A percentile compares a stretch with the other conserved stretches of the same genome.
phyloP scores from a whole-genome alignment of 2,797 vertebrate genomes.

The Chelmon rostratus region DNA sequence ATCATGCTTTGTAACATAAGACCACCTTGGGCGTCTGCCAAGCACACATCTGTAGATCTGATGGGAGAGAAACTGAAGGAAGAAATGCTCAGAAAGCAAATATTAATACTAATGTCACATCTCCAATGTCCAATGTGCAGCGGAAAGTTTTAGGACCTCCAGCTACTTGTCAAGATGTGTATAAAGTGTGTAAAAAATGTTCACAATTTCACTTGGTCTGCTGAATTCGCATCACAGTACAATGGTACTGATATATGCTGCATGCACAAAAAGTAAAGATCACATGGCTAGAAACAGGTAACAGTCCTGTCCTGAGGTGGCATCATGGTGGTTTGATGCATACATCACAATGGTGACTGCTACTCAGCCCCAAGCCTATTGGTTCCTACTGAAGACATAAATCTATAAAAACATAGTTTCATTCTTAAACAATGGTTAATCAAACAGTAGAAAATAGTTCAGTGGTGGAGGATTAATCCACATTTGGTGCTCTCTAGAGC shows the following conservation, averaged over 20 bases:
- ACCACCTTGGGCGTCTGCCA: not conserved
- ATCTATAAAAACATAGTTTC: not conserved
- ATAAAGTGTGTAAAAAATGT: not conserved
- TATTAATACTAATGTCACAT: not conserved
- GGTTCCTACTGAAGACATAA: too few species aligned
- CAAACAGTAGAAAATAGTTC: too few species aligned
- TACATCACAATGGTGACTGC: not conserved
- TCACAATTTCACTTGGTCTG: not conserved
- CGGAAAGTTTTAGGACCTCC: not conserved
- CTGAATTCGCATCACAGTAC: not conserved
- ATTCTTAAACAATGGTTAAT: too few species aligned
- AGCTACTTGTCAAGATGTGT: not conserved
- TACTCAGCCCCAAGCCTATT: too few species aligned
- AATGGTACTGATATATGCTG: not conserved
- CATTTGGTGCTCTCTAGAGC: too few species aligned
- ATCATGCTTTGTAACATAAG: constrained; percentile 37
- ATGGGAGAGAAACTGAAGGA: not conserved
- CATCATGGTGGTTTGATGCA: not conserved
- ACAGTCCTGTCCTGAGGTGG: not conserved
- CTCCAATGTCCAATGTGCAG: not conserved
- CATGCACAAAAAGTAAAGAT: not conserved
- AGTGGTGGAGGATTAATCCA: too few species aligned
- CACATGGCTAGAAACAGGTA: not conserved
- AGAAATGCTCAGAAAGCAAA: constrained; percentile 9
- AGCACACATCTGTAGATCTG: constrained; percentile 1